A percentile compares a stretch with the other conserved stretches of the same genome.
These are phyloP conservation scores for Pogonomyrmex barbatus DNA, from an alignment of 1,140 invertebrate species.

Conservation along the genomic window DNA sequence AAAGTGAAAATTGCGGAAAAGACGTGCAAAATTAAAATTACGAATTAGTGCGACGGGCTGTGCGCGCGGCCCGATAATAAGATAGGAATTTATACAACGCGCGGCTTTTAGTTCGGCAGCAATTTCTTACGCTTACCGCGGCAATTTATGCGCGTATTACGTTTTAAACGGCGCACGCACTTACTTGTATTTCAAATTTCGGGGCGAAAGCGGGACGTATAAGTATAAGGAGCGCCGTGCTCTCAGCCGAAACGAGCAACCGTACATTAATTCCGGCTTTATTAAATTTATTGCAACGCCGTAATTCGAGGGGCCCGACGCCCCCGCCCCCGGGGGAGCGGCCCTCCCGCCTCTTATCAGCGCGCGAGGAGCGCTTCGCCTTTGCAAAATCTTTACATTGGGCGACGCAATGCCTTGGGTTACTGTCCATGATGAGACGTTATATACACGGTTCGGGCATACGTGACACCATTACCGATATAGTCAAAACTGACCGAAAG, in stretches of 20 bases:
- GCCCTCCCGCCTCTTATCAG: slow-evolving; percentile 69
- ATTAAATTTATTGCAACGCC: slow-evolving; percentile 66
- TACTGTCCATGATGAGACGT: slow-evolving; percentile 77
- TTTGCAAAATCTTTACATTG: slow-evolving; percentile 66
- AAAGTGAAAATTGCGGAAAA: slow-evolving; percentile 17
- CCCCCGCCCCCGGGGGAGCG: slow-evolving; percentile 31
- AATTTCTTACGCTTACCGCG: slow-evolving; percentile 49
- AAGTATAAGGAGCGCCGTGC: slow-evolving; percentile 51
- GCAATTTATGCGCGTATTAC: slow-evolving; percentile 60
- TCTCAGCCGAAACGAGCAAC: slow-evolving; percentile 56
- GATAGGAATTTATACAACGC: slow-evolving; percentile 52
- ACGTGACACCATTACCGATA: slow-evolving; percentile 77
- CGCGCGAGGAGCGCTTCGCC: slow-evolving; percentile 52
- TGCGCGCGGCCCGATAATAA: slow-evolving; percentile 25
- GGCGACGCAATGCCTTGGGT: slow-evolving; percentile 69
- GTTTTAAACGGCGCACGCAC: slow-evolving; percentile 47
- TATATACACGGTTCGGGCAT: slow-evolving; percentile 62
- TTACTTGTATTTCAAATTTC: slow-evolving; percentile 56
- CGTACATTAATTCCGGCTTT: slow-evolving; percentile 63
- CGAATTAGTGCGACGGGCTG: slow-evolving; percentile 32
- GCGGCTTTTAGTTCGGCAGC: slow-evolving; percentile 41
- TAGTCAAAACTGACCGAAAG: slow-evolving; percentile 40
- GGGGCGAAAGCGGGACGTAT: slow-evolving; percentile 39
- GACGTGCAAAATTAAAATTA: slow-evolving; percentile 17
- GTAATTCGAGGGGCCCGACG: slow-evolving; percentile 49